Conservation (phyloP, 2,113 vertebrate species). For the Antechinus flavipes region DNA sequence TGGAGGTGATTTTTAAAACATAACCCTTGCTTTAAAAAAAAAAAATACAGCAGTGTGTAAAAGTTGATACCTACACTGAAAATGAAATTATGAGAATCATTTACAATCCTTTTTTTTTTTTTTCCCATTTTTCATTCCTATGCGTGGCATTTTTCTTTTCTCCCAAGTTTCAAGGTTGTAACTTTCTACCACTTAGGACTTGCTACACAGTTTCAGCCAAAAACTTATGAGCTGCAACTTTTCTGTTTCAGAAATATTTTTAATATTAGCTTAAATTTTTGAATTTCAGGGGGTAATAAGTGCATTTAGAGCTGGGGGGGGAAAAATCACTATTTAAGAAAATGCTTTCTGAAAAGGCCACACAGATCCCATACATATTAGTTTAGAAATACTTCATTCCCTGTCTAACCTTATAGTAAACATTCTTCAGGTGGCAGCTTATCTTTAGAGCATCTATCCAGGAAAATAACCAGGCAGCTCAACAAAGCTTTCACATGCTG, state of each 20-base stretch:
- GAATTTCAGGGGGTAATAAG: constrained; percentile 57
- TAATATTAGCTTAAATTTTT: constrained; percentile 70
- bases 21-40: constrained; percentile 47
- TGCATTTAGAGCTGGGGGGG: not conserved
- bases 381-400: constrained; percentile 50
- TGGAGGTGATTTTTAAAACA: constrained; percentile 67
- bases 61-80: constrained; percentile 16
- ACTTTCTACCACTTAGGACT: constrained; percentile 61
- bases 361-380: constrained; percentile 50
- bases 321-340: constrained; percentile 68
- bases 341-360: constrained; percentile 54
- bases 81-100: constrained; percentile 49
- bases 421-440: constrained; percentile 35
- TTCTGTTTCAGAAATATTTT: constrained; percentile 51
- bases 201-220: constrained; percentile 39
- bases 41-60: constrained; percentile 34
- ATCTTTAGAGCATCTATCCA: not conserved
- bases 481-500: constrained; percentile 30
- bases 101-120: constrained; percentile 34
- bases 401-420: constrained; percentile 41
- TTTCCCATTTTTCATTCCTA: constrained; percentile 46
- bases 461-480: constrained; percentile 33
- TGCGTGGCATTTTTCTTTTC: constrained; percentile 37
- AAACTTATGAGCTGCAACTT: constrained; percentile 7
- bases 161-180: constrained; percentile 62